phyloP scores from a whole-genome alignment of 2,797 vertebrate genomes.

The Microchirus variegatus region DNA sequence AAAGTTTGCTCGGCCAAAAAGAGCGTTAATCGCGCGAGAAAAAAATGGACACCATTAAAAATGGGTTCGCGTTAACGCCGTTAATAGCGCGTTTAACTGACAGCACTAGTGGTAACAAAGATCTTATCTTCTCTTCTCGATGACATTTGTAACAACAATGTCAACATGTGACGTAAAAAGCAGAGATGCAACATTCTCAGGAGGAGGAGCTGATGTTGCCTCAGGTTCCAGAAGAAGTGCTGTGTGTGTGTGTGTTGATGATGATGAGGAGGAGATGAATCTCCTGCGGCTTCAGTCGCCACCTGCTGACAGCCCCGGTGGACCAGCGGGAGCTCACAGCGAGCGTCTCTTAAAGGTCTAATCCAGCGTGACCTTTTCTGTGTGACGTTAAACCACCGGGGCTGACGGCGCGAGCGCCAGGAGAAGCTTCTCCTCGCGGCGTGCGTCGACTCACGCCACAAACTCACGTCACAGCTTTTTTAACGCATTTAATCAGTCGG shows the following conservation, averaged over 20 bases:
- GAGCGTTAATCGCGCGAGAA: too few species aligned
- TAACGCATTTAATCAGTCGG: too few species aligned
- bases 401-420: slow-evolving; percentile 42
- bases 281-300: slow-evolving; percentile 12
- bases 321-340: slow-evolving; percentile 31
- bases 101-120: too few species aligned
- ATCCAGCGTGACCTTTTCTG: slow-evolving; percentile 61
- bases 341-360: slow-evolving; percentile 28
- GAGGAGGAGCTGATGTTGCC: slow-evolving; percentile 15
- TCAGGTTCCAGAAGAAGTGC: slow-evolving; percentile 23
- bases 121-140: too few species aligned
- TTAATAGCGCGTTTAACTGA: too few species aligned
- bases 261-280: neutral
- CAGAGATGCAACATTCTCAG: slow-evolving; percentile 12
- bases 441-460: neutral
- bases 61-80: too few species aligned
- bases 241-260: slow-evolving; percentile 4
- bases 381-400: slow-evolving; percentile 1
- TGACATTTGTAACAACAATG: too few species aligned
- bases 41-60: too few species aligned
- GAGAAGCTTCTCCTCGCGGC: slow-evolving; percentile 4
- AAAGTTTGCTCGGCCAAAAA: too few species aligned
- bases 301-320: slow-evolving; percentile 37
- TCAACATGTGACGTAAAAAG: neutral
- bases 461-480: too few species aligned